phyloP scores from a whole-genome alignment of 2,113 vertebrate genomes.

The Alethe castanea region DNA sequence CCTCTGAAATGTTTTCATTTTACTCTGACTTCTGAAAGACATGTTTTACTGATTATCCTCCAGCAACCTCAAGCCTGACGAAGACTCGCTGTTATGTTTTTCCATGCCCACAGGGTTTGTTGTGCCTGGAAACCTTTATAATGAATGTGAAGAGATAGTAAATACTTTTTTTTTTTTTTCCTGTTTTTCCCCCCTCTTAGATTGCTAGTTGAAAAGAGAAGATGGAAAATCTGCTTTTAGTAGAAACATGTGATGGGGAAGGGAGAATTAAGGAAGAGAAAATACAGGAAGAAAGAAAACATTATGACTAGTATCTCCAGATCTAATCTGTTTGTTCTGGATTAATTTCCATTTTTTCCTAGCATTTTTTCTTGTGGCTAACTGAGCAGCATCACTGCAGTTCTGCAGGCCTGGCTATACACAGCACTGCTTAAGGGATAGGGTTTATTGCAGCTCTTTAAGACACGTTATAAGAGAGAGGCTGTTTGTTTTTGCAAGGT shows the following conservation, averaged over 20 bases:
- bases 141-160: background rate
- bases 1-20: background rate
- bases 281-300: conserved; percentile 14
- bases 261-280: background rate
- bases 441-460: background rate
- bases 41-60: conserved; percentile 40
- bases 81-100: background rate
- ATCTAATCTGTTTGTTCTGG: conserved; percentile 19
- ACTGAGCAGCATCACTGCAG: background rate
- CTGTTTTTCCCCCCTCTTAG: background rate
- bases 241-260: background rate
- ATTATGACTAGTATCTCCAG: background rate
- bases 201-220: background rate
- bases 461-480: background rate
- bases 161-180: background rate
- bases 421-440: background rate
- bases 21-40: background rate
- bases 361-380: background rate
- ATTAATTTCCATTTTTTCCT: conserved; percentile 16
- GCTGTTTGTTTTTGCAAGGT: background rate
- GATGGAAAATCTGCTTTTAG: background rate
- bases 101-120: conserved; percentile 12
- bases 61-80: background rate
- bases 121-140: conserved; percentile 27
- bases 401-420: background rate